Conservation (phyloP, 2,888 invertebrate genomes). For the Prosapia bicincta region DNA sequence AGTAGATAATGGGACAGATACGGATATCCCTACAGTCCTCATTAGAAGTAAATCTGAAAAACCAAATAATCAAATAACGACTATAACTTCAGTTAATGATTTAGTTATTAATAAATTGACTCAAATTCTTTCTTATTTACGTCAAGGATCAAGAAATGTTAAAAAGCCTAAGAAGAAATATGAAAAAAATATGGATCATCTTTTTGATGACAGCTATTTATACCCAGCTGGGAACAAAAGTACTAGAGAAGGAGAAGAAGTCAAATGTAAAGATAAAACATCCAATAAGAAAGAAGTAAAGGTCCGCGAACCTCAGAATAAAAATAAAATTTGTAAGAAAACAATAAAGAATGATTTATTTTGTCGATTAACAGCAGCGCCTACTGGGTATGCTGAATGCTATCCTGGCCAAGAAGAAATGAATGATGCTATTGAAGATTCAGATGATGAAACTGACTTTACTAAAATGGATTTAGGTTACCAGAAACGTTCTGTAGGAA, state of each 20-base stretch:
- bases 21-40: conserved; percentile 94
- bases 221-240: conserved; percentile 36
- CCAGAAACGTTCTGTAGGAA: conserved; percentile 92
- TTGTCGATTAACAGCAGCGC: conserved; percentile 73
- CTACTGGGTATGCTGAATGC: conserved; percentile 96
- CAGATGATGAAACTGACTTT: conserved; percentile 98
- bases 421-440: conserved; percentile 97
- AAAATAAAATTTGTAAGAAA: conserved; percentile 29
- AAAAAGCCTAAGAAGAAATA: conserved; percentile 71
- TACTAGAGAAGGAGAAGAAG: conserved; percentile 37
- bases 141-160: conserved; percentile 79
- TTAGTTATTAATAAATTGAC: conserved; percentile 94
- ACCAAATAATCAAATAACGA: conserved; percentile 65
- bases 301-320: conserved; percentile 10
- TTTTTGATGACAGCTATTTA: conserved; percentile 51
- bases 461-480: conserved; percentile 99
- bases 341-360: conserved; percentile 55
- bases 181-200: conserved; percentile 39
- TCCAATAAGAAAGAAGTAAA: conserved; percentile 14
- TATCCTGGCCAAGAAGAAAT: conserved; percentile 91
- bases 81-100: conserved; percentile 71
- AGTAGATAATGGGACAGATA: conserved; percentile 77
- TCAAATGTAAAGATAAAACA: conserved; percentile 24
- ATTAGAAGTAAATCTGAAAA: conserved; percentile 91
- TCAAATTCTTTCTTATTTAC: conserved; percentile 91